These are phyloP conservation scores for Neosalanx taihuensis DNA, from an alignment of 2,797 vertebrate genomes.

Conservation along the genomic window DNA sequence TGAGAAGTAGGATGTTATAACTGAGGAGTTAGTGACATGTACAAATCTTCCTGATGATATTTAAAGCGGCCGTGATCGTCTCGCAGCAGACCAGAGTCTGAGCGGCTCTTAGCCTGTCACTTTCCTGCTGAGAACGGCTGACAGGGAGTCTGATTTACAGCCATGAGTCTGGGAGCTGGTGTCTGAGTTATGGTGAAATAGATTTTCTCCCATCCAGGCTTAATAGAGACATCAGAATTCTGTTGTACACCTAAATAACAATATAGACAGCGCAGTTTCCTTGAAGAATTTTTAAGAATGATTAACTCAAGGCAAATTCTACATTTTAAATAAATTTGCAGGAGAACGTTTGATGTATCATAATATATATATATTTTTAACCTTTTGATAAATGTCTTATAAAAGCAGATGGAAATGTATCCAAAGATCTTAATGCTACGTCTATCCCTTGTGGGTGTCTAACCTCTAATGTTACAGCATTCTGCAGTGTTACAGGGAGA, in stretches of 20 bases:
- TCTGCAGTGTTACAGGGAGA: neutral
- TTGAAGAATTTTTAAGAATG: neutral
- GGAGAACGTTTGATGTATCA: neutral
- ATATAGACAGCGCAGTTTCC: neutral
- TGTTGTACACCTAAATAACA: neutral
- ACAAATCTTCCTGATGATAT: constrained; percentile 73
- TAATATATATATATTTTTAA: neutral
- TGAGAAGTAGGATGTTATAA: constrained; percentile 51
- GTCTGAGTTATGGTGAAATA: constrained; percentile 44
- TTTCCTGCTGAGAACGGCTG: constrained; percentile 44
- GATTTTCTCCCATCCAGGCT: constrained; percentile 46
- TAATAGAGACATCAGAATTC: constrained; percentile 38
- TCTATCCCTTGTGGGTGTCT: too few species aligned
- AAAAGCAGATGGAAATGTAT: neutral
- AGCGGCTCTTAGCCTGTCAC: constrained; percentile 46
- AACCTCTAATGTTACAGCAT: too few species aligned
- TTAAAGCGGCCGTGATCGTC: constrained; percentile 66
- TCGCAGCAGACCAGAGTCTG: constrained; percentile 28
- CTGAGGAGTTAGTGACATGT: constrained; percentile 63
- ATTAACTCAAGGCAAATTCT: constrained; percentile 25
- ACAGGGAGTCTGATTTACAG: constrained; percentile 56
- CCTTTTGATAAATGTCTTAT: neutral
- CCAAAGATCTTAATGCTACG: too few species aligned
- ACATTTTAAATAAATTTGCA: too few species aligned
- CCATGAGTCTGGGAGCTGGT: constrained; percentile 2